Percentiles rank a stretch among this genome's conserved stretches.
Conservation (phyloP, 1,140 invertebrate species). For the Pteromalus puparum region DNA sequence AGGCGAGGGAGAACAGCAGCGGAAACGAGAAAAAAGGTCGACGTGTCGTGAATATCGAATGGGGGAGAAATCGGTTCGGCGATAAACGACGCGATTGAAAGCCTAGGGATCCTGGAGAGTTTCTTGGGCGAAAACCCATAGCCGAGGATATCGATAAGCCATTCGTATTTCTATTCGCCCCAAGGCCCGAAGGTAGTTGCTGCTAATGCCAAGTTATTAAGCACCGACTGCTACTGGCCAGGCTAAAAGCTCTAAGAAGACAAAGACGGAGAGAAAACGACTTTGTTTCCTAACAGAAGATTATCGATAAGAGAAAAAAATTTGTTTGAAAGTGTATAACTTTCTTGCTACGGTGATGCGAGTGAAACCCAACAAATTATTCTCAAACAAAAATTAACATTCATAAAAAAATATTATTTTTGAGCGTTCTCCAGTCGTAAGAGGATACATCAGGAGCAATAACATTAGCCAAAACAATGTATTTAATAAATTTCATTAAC, state of each 20-base stretch:
- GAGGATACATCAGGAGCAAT: no score
- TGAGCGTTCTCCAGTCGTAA: no score
- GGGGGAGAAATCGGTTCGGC: constrained; percentile 55
- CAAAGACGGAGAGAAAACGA: constrained; percentile 2
- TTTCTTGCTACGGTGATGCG: no score
- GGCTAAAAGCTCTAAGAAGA: not conserved
- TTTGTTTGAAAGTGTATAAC: no score
- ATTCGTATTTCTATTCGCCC: constrained; percentile 60
- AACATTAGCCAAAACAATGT: no score
- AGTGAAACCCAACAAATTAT: no score
- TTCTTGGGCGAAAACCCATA: constrained; percentile 38
- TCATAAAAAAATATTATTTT: no score
- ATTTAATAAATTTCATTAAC: no score
- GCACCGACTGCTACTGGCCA: constrained; percentile 2
- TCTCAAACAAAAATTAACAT: no score
- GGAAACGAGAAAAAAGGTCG: constrained; percentile 57
- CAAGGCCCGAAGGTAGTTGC: constrained; percentile 22
- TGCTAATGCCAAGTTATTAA: constrained; percentile 59
- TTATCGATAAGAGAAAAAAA: constrained; percentile 14
- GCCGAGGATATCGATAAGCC: constrained; percentile 60
- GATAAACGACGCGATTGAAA: constrained; percentile 70
- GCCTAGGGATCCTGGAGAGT: constrained; percentile 53
- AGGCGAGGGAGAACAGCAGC: constrained; percentile 49
- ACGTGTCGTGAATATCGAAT: constrained; percentile 69
- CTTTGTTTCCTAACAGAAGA: constrained; percentile 33